These are phyloP conservation scores for Melanerpes formicivorus DNA, from an alignment of 2,113 vertebrate genomes.

Conservation along the genomic window DNA sequence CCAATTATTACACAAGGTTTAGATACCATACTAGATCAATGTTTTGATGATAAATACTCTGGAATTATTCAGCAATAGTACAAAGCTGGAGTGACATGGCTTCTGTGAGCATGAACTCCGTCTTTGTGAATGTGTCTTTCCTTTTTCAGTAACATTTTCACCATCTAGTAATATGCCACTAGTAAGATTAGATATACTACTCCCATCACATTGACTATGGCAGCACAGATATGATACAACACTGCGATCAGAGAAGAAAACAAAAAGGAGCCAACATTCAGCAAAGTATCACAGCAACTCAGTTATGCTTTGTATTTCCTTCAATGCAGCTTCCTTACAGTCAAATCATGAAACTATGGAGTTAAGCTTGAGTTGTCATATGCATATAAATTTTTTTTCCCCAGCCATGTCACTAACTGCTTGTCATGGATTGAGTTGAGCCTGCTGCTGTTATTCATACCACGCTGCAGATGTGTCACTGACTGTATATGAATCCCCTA, in stretches of 20 bases:
- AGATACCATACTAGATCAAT: background rate
- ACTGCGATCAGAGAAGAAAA: background rate
- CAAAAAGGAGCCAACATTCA: background rate
- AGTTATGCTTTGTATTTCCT: background rate
- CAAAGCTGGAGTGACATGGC: background rate
- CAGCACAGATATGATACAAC: background rate
- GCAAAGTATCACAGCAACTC: background rate
- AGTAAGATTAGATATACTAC: background rate
- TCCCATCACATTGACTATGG: background rate
- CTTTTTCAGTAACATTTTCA: background rate
- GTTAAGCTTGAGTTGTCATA: background rate
- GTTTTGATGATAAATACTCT: background rate
- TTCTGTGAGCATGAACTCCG: background rate
- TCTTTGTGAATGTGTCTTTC: background rate
- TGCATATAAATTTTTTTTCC: background rate
- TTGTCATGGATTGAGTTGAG: background rate
- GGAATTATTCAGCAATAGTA: background rate
- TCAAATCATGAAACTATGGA: background rate
- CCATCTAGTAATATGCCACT: background rate
- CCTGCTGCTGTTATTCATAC: no score
- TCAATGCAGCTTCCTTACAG: background rate
- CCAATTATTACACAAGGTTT: conserved; percentile 14
- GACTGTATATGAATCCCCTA: background rate
- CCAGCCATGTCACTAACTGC: background rate
- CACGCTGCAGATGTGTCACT: no score